phyloP scores from a whole-genome alignment of 1,140 invertebrate species.

The Diorhabda carinulata region DNA sequence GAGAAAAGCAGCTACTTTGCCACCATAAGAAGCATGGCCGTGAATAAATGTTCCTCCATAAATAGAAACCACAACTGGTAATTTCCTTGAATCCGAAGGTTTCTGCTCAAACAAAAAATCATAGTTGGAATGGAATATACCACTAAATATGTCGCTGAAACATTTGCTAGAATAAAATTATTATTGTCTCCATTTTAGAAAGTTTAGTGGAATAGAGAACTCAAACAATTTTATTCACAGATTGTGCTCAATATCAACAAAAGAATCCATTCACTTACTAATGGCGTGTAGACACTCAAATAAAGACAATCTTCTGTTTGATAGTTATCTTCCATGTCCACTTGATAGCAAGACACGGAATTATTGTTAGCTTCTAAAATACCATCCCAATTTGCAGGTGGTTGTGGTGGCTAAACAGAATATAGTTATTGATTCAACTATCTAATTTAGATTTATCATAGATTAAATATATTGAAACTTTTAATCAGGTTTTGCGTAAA shows the following conservation, averaged over 20 bases:
- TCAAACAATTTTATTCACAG: no score
- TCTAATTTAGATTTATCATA: no score
- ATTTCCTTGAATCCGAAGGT: neutral
- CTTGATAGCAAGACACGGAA: slow-evolving; percentile 1
- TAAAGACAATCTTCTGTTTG: slow-evolving; percentile 7
- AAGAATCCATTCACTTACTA: neutral
- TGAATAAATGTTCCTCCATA: slow-evolving; percentile 25
- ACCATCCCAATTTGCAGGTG: neutral
- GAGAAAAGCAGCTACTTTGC: slow-evolving; percentile 17
- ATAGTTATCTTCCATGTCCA: neutral
- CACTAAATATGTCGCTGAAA: no score
- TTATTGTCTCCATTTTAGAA: no score
- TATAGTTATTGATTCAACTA: no score
- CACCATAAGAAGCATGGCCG: slow-evolving; percentile 25
- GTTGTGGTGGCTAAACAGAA: slow-evolving; percentile 7
- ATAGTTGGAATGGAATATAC: no score
- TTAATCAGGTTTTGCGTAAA: no score
- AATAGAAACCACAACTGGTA: slow-evolving; percentile 23
- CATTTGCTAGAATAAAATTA: no score
- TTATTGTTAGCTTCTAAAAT: neutral
- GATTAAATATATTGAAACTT: no score
- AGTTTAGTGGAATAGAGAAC: no score
- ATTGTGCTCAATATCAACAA: no score
- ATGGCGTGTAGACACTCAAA: slow-evolving; percentile 4
- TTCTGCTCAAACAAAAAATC: neutral